phyloP scores from a whole-genome alignment of 2,888 invertebrate genomes.

The Microctonus brassicae region DNA sequence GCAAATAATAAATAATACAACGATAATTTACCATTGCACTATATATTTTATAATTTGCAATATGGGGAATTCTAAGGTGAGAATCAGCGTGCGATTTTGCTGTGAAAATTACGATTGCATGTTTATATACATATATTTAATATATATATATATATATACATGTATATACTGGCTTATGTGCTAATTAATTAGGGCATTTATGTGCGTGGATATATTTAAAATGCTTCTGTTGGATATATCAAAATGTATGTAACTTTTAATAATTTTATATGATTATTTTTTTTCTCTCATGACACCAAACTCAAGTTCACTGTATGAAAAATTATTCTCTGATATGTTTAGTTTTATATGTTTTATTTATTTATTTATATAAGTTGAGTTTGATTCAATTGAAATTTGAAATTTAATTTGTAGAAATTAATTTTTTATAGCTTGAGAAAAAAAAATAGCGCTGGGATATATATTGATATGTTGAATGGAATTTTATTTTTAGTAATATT shows the following conservation, averaged over 20 bases:
- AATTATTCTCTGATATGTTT: too few species aligned
- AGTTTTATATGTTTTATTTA: too few species aligned
- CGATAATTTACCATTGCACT: background rate
- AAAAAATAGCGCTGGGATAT: too few species aligned
- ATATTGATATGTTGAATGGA: too few species aligned
- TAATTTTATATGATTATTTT: slow-evolving; percentile 1
- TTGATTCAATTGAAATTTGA: too few species aligned
- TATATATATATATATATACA: too few species aligned
- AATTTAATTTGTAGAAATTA: too few species aligned
- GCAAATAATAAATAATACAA: background rate
- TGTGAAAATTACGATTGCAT: slow-evolving; percentile 47
- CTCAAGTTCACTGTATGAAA: background rate
- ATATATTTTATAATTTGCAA: background rate
- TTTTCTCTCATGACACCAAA: slow-evolving; percentile 1
- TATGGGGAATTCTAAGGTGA: slow-evolving; percentile 13
- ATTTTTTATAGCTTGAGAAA: too few species aligned
- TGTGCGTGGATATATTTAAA: slow-evolving; percentile 23
- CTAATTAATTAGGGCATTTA: slow-evolving; percentile 56
- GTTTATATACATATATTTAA: slow-evolving; percentile 32
- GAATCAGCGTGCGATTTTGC: slow-evolving; percentile 13
- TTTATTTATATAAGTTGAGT: too few species aligned
- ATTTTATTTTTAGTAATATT: too few species aligned
- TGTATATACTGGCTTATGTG: too few species aligned
- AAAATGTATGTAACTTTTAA: background rate
- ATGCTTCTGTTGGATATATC: slow-evolving; percentile 5